phyloP scores from a whole-genome alignment of 1,140 invertebrate genomes.

The Nymphalis io region DNA sequence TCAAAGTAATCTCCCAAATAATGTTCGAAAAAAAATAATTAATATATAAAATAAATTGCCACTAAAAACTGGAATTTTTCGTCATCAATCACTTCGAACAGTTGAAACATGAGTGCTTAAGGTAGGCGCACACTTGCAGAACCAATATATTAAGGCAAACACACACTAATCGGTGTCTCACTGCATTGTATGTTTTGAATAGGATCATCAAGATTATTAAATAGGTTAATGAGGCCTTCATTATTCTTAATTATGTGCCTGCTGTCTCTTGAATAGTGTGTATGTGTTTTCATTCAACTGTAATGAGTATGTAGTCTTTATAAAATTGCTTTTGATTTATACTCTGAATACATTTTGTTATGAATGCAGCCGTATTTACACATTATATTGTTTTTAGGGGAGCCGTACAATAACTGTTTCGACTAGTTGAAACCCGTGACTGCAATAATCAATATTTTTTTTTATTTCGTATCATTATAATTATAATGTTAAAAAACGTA shows the following conservation, averaged over 20 bases:
- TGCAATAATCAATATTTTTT: no score
- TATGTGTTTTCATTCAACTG: slow-evolving; percentile 13
- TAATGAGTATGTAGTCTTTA: slow-evolving; percentile 2
- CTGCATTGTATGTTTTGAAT: slow-evolving; percentile 4
- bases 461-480: no score
- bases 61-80: neutral
- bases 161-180: neutral
- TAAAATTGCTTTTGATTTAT: slow-evolving; percentile 7
- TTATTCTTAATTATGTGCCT: slow-evolving; percentile 11
- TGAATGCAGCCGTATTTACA: neutral
- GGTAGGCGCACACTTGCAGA: neutral
- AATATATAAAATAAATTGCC: no score
- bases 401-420: no score
- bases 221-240: slow-evolving; percentile 15
- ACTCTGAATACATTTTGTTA: slow-evolving; percentile 7
- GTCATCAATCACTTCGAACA: neutral
- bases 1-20: no score
- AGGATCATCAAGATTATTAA: slow-evolving; percentile 7
- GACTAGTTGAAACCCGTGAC: no score
- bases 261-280: slow-evolving; percentile 10
- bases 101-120: neutral
- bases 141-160: neutral
- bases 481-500: no score
- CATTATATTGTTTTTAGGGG: neutral
- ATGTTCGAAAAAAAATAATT: no score